Conservation (phyloP, 2,797 vertebrate genomes). For the Danio kyathit region DNA sequence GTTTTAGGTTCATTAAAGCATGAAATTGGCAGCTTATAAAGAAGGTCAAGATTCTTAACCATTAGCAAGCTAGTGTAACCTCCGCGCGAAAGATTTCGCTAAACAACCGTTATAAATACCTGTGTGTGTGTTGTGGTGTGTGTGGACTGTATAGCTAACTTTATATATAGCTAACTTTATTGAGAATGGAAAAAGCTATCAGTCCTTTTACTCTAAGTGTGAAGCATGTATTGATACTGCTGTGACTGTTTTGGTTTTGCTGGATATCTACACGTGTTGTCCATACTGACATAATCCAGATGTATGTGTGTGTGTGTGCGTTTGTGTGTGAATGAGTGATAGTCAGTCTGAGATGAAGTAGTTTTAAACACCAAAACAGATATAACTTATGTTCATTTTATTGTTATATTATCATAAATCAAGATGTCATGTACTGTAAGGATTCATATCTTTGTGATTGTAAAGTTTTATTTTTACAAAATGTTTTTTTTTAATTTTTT, state of each 20-base stretch:
- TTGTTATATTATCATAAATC: not conserved
- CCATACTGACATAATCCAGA: constrained; percentile 64
- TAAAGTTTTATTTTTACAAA: too few species aligned
- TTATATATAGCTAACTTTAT: too few species aligned
- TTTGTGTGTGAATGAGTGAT: constrained; percentile 39
- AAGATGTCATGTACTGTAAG: not conserved
- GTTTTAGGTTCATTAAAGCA: constrained; percentile 99
- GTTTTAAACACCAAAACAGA: constrained; percentile 33
- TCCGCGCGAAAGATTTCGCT: constrained; percentile 71
- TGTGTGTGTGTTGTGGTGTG: not conserved
- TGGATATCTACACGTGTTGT: constrained; percentile 63
- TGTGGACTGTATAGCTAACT: constrained; percentile 56
- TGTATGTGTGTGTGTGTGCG: constrained; percentile 54
- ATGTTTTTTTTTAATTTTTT: too few species aligned
- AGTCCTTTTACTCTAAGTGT: constrained; percentile 60
- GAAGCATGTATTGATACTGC: constrained; percentile 66
- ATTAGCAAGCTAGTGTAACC: constrained; percentile 85
- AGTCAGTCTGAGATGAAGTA: constrained; percentile 38
- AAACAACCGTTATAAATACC: constrained; percentile 24
- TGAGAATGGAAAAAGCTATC: constrained; percentile 66
- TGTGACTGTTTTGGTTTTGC: constrained; percentile 44
- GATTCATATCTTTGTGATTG: too few species aligned
- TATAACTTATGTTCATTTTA: not conserved
- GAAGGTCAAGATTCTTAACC: constrained; percentile 95
- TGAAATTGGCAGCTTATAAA: constrained; percentile 95